phyloP scores from a whole-genome alignment of 30 jellyfish, hydroid and myxozoan genomes.

The Haliclystus octoradiatus region DNA sequence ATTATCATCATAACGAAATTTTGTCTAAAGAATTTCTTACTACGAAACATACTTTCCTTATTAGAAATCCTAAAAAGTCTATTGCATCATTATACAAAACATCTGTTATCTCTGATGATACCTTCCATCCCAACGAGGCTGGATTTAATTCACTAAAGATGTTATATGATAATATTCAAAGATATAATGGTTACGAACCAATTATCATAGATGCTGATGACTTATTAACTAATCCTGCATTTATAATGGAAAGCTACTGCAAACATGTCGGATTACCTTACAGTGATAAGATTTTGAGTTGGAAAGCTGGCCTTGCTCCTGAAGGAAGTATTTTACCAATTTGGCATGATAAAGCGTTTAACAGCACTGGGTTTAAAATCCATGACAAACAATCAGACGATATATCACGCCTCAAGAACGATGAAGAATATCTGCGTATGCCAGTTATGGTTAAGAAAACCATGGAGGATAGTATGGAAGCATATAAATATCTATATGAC shows the following conservation, averaged over 20 bases:
- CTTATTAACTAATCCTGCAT: constrained; percentile 69
- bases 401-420: neutral
- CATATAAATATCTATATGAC: constrained; percentile 37
- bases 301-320: constrained; percentile 94
- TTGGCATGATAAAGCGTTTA: constrained; percentile 85
- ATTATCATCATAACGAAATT: constrained; percentile 38
- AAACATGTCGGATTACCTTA: constrained; percentile 48
- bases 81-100: constrained; percentile 74
- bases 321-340: constrained; percentile 89
- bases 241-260: constrained; percentile 72
- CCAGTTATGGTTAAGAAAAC: constrained; percentile 55
- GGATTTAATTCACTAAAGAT: constrained; percentile 51
- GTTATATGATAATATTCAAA: constrained; percentile 31
- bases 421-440: constrained; percentile 7
- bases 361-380: constrained; percentile 70
- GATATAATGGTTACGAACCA: constrained; percentile 31
- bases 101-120: constrained; percentile 76
- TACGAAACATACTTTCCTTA: constrained; percentile 72
- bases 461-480: constrained; percentile 43
- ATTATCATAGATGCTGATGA: constrained; percentile 87
- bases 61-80: constrained; percentile 71
- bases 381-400: constrained; percentile 14
- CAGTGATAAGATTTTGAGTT: constrained; percentile 62
- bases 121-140: constrained; percentile 63
- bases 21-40: constrained; percentile 23